Evolutionary conservation across 2,888 invertebrate genomes (phyloP).

Genomic region (Cephus sareptanus): DNA sequence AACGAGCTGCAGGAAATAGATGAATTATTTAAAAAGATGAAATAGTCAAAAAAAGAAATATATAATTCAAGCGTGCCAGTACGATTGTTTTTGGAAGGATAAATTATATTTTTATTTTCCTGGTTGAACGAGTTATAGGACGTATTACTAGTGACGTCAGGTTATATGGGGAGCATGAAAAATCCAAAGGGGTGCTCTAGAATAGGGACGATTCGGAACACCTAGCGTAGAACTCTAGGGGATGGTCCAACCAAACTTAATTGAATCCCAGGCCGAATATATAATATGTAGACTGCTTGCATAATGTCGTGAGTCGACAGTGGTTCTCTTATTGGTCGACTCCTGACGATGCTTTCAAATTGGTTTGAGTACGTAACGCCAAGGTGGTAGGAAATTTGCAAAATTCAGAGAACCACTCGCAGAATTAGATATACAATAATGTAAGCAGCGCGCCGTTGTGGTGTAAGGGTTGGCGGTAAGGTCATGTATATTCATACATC

Average conservation of each 20-base stretch:
- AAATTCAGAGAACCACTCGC: constrained; percentile 62
- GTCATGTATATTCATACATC: constrained; percentile 67
- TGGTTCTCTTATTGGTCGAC: constrained; percentile 42
- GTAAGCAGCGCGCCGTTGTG: constrained; percentile 65
- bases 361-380: constrained; percentile 8
- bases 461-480: constrained; percentile 64
- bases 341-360: constrained; percentile 20
- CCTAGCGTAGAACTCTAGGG: constrained; percentile 33
- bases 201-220: constrained; percentile 44
- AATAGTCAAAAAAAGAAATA: neutral
- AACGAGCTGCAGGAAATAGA: neutral
- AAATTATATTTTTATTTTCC: no score
- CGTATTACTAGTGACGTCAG: neutral
- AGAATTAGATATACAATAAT: constrained; percentile 67
- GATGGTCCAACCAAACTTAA: constrained; percentile 65
- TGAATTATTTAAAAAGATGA: neutral
- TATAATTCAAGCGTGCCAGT: neutral
- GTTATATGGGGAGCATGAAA: neutral
- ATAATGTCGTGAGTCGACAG: constrained; percentile 61
- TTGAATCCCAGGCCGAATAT: constrained; percentile 67
- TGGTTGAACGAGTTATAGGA: neutral
- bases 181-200: neutral
- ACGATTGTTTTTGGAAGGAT: no score
- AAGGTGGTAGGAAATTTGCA: constrained; percentile 23
- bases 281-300: constrained; percentile 67